Base-by-base conservation (phyloP, 2,797 vertebrate genomes). In the Hydrocynus forskahlii region DNA sequence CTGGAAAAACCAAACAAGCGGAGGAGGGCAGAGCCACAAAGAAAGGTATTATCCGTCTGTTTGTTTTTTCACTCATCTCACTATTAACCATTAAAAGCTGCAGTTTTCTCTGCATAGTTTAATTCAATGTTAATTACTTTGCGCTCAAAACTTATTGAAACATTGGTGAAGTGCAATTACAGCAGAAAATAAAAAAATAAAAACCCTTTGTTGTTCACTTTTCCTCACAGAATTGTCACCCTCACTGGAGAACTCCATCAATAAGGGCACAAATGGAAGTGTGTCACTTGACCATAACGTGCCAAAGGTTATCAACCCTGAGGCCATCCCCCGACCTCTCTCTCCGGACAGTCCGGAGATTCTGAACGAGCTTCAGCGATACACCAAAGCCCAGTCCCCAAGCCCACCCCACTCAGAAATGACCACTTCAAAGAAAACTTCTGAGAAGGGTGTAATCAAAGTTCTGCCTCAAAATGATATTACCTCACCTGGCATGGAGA, bases 271-370 rank as follows among this genome's bases (percentile, higher is more conserved):
- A 21, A 81, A 63, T 66, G 96, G 95, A 90, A 95, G 96, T 86
- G 94, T 95, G 38, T 98, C 96, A 5, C 96, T 96, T 0, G 85
- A 86, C 5, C n/a, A 35, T 2, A 57, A 55, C 48, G 90, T 92
- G 81, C 92, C 87, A 13, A 95, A 95, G 87, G 92, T 89, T 79
- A 91, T 94, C 25, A 95, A 95, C 5, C 84, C 95, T 0, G 94
- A 96, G 48, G 92, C 93, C n/a, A 93, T 95, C 50, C 92, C 95
- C 68, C 94, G 90, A 60, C 92, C 96, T 2, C 90, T 96, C 68
- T 96, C 96, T 82, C 97, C 97, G 0, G 92, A 97, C 86, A 96
- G 96, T 90, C 95, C 96, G 0, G 96, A 98, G 91, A 96, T 99
- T 86, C 95, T 98, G 89, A 90, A 95, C 1, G 97, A 99, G 91